phyloP scores from a whole-genome alignment of 2,888 invertebrate species.

The Tanypteryx hageni region DNA sequence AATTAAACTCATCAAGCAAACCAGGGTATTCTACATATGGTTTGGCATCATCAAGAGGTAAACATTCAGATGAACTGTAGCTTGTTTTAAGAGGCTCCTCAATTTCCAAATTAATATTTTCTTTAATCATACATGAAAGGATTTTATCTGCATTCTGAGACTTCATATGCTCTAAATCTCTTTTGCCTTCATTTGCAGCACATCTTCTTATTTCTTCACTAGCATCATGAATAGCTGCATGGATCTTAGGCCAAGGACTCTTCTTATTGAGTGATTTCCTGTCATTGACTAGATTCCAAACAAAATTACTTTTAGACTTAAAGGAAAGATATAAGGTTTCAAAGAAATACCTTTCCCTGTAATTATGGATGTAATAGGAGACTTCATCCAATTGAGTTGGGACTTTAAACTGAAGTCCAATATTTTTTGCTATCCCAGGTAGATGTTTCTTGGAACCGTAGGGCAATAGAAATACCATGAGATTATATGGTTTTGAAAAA shows the following conservation, averaged over 20 bases:
- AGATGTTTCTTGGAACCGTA: slow-evolving; percentile 72
- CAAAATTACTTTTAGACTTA: background rate
- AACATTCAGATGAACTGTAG: background rate
- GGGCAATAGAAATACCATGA: slow-evolving; percentile 72
- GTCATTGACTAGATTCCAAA: background rate
- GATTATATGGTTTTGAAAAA: slow-evolving; percentile 70
- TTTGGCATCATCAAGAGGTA: background rate
- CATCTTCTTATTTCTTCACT: slow-evolving; percentile 12
- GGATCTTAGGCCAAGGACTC: background rate
- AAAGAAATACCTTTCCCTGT: background rate
- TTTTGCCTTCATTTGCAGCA: background rate
- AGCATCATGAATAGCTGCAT: background rate
- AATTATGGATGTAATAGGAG: slow-evolving; percentile 64
- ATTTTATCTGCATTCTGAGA: background rate
- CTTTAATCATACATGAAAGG: background rate
- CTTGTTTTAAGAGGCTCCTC: background rate
- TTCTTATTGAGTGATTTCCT: background rate
- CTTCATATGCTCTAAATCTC: background rate
- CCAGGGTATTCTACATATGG: background rate
- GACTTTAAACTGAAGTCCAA: slow-evolving; percentile 71
- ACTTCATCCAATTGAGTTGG: slow-evolving; percentile 72
- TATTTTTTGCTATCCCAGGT: slow-evolving; percentile 72
- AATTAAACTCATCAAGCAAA: background rate
- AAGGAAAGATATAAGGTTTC: slow-evolving; percentile 19
- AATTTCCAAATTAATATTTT: background rate